Evolutionary conservation across 2,888 invertebrate species (phyloP).

Genomic region (Heteromurus nitidus): DNA sequence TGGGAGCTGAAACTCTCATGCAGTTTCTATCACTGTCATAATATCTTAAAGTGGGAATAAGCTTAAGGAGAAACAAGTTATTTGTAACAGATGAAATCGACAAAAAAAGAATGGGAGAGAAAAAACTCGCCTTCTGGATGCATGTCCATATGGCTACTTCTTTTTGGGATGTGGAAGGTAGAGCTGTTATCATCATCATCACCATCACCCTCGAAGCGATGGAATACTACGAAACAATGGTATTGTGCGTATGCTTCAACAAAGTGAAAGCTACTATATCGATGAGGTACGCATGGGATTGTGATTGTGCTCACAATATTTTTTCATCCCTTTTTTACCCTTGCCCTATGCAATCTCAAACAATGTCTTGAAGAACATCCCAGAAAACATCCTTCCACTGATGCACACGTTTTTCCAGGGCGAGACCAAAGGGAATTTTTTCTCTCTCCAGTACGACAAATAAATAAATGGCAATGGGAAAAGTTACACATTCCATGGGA

Average conservation of each 20-base stretch:
- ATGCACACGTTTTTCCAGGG: too few relatives aligned
- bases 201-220: neutral
- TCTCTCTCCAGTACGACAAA: constrained; percentile 42
- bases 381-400: too few relatives aligned
- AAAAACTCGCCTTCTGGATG: constrained; percentile 17
- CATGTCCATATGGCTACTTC: constrained; percentile 28
- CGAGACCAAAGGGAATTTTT: neutral
- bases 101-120: constrained; percentile 36
- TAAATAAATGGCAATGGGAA: constrained; percentile 53
- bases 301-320: too few relatives aligned
- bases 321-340: too few relatives aligned
- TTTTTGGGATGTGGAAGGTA: too few relatives aligned
- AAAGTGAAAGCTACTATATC: too few relatives aligned
- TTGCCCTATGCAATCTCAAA: too few relatives aligned
- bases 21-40: constrained; percentile 39
- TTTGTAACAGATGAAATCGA: constrained; percentile 51
- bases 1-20: neutral
- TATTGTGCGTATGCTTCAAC: neutral
- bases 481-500: constrained; percentile 51
- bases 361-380: too few relatives aligned
- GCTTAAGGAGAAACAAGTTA: constrained; percentile 23
- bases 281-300: too few relatives aligned
- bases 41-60: constrained; percentile 19
- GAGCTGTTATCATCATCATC: constrained; percentile 5
- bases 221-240: neutral